These are phyloP conservation scores for Bucco capensis DNA, from an alignment of 2,113 vertebrate species.

Conservation along the genomic window DNA sequence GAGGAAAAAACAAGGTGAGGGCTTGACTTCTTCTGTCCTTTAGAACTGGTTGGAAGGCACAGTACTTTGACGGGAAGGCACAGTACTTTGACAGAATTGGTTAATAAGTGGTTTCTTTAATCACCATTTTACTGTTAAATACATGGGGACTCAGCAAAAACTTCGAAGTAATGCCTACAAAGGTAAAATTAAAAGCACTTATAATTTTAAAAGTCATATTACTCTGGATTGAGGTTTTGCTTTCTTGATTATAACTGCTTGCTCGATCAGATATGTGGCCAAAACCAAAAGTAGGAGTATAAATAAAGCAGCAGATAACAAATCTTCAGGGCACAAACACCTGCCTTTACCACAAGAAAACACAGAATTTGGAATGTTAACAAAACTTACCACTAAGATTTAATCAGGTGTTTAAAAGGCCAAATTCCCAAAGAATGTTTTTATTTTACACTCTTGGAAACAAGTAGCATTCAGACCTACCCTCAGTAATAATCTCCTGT, in stretches of 20 bases:
- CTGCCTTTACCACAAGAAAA: not conserved
- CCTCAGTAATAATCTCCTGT: not conserved
- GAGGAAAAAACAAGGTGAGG: not conserved
- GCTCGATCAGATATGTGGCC: not conserved
- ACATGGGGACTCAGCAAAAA: not conserved
- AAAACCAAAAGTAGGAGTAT: not conserved
- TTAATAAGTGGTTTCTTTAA: not conserved
- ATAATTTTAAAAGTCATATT: not conserved
- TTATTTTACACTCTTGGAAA: not conserved
- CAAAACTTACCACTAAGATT: not conserved
- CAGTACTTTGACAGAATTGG: not conserved
- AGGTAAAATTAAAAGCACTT: not conserved
- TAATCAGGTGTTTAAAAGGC: slow-evolving; percentile 2
- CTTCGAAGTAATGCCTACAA: not conserved
- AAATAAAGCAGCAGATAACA: not conserved
- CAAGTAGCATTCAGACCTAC: not conserved
- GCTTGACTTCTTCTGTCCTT: not conserved
- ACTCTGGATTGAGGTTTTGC: not conserved
- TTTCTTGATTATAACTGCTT: not conserved
- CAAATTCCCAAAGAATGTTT: not conserved
- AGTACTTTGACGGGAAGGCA: not conserved
- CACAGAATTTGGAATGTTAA: not conserved
- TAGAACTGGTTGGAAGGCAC: not conserved
- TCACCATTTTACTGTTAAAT: not conserved
- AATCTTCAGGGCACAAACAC: not conserved